Base-by-base conservation (phyloP, 2,797 vertebrate genomes). In the Catostomus latipinnis region DNA sequence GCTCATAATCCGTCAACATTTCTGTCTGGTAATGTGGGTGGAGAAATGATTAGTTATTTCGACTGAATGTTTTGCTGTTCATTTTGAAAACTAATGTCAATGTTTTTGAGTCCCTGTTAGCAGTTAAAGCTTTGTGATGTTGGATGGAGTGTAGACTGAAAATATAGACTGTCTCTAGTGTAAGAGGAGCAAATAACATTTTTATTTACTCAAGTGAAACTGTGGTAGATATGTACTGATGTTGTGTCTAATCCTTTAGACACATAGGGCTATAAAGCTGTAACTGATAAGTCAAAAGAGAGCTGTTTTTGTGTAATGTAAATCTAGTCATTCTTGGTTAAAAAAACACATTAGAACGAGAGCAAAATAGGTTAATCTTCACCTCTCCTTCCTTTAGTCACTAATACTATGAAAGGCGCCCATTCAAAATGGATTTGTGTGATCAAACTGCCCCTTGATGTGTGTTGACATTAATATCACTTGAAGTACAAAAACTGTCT, bases 321-420 rank as follows among this genome's bases (percentile, higher is more conserved):
- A 54, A 75, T 65, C 50, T 61, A 9, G 5, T 34, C 12, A 61
- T 5, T 61, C 5, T 61, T 57, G 56, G 3, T 60, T 4, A 4
- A 10, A 18, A 56, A n/a, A n/a, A 11, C 50, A 50, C 45, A 50
- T 57, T 46, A 66, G 56, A 77, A 34, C 46, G 1, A 49, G 72
- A 50, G 54, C 56, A 14, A 77, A 69, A 69, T 56, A 49, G 75
- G 75, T 69, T 52, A 69, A 77, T 60, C 62, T 57, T 57, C 49
- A 77, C 46, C 54, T 67, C 72, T 65, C 61, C 16, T 13, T 65
- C 46, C 54, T 69, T 69, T 50, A 77, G 16, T 43, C 65, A 4
- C 16, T 69, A 69, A 69, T 52, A 52, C 74, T 58, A 50, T 68
- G 16, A 76, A 76, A 68, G 53, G 6, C 45, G 8, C 5, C 16